Conservation (phyloP, 2,113 vertebrate genomes). For the Pycnonotus jocosus region DNA sequence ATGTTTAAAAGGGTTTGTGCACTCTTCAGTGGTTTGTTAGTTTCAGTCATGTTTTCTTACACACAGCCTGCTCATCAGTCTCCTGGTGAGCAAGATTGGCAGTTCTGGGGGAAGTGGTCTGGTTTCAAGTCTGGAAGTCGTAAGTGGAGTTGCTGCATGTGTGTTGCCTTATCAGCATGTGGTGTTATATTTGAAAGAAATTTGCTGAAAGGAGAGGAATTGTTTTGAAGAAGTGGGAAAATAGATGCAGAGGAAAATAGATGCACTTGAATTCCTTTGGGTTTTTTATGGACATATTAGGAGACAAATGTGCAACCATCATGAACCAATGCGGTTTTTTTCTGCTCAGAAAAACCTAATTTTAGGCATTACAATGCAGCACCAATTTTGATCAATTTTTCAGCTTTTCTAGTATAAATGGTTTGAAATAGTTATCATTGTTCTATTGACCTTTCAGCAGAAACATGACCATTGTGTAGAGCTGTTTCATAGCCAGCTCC, state of each 20-base stretch:
- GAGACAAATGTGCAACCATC: background rate
- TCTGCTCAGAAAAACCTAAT: background rate
- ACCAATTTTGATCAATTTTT: conserved; percentile 1
- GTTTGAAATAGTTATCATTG: background rate
- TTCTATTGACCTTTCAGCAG: background rate
- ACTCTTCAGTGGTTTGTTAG: background rate
- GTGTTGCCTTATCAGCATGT: background rate
- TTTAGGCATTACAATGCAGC: background rate
- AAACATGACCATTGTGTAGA: background rate
- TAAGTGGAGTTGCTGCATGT: background rate
- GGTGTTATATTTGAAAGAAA: background rate
- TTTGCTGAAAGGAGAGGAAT: background rate
- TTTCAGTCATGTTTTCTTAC: background rate
- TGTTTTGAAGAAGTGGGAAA: background rate
- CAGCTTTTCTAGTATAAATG: background rate
- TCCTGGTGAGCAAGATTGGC: background rate
- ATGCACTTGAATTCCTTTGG: background rate
- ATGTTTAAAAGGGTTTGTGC: background rate
- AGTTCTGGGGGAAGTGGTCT: background rate
- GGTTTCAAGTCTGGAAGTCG: background rate
- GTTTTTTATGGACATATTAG: background rate
- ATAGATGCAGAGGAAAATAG: background rate
- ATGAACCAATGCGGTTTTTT: background rate
- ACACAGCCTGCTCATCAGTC: background rate
- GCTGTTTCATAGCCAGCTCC: background rate